Percentiles rank a stretch among this genome's conserved stretches.
These are phyloP conservation scores for Torymus tubicola DNA, from an alignment of 2,888 invertebrate species.

Conservation along the genomic window DNA sequence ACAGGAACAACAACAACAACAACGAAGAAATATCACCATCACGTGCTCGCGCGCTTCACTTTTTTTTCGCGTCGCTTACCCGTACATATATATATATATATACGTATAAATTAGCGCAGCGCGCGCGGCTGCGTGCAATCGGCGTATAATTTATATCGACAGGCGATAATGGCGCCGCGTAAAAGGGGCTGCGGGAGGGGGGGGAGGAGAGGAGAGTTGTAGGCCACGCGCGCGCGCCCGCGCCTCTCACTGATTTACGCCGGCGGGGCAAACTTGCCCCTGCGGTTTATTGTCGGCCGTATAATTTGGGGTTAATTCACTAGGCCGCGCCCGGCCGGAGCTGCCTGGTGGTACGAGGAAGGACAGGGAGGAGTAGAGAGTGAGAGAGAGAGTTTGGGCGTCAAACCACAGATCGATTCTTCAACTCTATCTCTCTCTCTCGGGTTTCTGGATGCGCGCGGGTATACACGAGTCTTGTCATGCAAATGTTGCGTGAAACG, in stretches of 20 bases:
- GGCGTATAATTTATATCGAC: conserved; percentile 50
- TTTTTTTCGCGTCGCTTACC: no score
- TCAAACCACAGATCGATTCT: conserved; percentile 76
- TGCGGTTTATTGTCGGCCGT: conserved; percentile 73
- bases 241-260: conserved; percentile 70
- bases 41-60: no score
- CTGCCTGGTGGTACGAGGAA: background rate
- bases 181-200: background rate
- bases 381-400: conserved; percentile 66
- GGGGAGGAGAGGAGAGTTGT: background rate
- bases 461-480: conserved; percentile 67
- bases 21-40: no score
- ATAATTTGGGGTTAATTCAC: conserved; percentile 76
- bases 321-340: conserved; percentile 62
- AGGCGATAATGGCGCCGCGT: conserved; percentile 42
- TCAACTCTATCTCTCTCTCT: conserved; percentile 59
- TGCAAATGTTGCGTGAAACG: conserved; percentile 71
- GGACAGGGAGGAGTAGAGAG: background rate
- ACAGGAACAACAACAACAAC: no score
- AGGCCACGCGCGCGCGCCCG: background rate
- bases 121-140: background rate
- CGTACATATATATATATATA: no score
- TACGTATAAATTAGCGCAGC: no score
- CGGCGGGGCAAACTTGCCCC: conserved; percentile 66
- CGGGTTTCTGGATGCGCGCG: conserved; percentile 34